phyloP scores from a whole-genome alignment of 2,888 invertebrate genomes.

The Torymus aiolomorphi region DNA sequence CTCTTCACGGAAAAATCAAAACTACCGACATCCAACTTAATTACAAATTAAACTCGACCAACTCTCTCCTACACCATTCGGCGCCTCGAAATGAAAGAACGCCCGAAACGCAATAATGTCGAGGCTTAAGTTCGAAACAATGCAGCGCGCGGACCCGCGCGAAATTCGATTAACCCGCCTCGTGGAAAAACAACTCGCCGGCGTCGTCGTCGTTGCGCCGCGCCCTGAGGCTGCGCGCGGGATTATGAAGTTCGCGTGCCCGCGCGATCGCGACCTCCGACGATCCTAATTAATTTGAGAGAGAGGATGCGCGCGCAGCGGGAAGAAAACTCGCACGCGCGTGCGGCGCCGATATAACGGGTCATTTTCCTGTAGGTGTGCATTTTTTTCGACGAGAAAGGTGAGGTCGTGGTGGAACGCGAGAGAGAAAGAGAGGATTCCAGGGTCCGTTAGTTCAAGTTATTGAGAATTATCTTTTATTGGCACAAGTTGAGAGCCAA shows the following conservation, averaged over 20 bases:
- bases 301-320: constrained; percentile 26
- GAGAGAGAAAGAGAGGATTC: no score
- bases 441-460: no score
- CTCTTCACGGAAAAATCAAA: no score
- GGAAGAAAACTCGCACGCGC: constrained; percentile 11
- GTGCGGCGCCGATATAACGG: constrained; percentile 12
- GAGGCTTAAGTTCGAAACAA: constrained; percentile 33
- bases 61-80: no score
- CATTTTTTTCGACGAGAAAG: neutral
- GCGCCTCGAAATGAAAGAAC: no score
- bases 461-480: no score
- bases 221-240: constrained; percentile 21
- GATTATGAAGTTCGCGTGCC: constrained; percentile 53
- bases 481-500: no score
- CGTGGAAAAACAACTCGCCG: constrained; percentile 31
- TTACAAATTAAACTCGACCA: no score
- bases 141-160: neutral
- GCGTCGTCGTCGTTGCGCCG: constrained; percentile 31
- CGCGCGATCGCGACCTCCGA: constrained; percentile 33
- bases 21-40: no score
- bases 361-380: constrained; percentile 15
- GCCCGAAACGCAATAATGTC: neutral
- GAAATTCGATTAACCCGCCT: constrained; percentile 44
- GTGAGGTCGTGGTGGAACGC: no score
- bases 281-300: constrained; percentile 55